Base-by-base conservation (phyloP, 2,888 invertebrate species). In the Omphaloscelis lunosa region DNA sequence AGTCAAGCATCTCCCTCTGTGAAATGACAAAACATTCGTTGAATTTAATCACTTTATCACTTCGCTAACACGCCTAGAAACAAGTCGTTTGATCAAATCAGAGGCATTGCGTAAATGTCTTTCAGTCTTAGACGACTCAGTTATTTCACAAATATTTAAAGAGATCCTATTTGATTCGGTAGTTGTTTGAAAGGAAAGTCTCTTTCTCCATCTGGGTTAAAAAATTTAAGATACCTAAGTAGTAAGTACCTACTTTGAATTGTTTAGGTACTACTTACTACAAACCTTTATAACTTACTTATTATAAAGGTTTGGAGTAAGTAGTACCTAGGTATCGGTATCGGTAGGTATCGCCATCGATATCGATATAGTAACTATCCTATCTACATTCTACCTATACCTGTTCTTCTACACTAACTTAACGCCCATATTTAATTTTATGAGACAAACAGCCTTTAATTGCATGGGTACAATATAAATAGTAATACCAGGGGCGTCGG, bases 51-150 rank as follows among this genome's bases (percentile, higher is more conserved):
- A 70, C 8, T 70, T 75, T 67, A 39, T 72, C 70, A 51, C 51
- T 68, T 53, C 23, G n/a, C 23, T 27, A 51, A 39, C 56, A 71
- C 59, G 56, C 72, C 48, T 71, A 48, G 70, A 73, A 67, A 77
- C 81, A 77, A 67, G 53, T 29, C 51, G 72, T 80, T 83, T 80
- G 76, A 83, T 83, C 72, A 76, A 84, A 77, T 75, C 70, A 29
- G 9, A 61, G 45, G 27, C 59, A 59, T 76, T 72, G 34, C 56
- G 41, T 58, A 58, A 62, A 62, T 72, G 29, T 34, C 41, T 39
- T 66, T 34, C 27, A 27, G 63, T 72, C 29, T 48, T 48, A 53
- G 62, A 53, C 74, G 74, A 39, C 41, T 59, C 15, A 34, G 34
- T 48, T 56, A 83, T 75, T 75, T 70, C 34, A 45, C 63, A 66